phyloP scores from a whole-genome alignment of 2,888 invertebrate genomes.

The Nomada ferruginata region DNA sequence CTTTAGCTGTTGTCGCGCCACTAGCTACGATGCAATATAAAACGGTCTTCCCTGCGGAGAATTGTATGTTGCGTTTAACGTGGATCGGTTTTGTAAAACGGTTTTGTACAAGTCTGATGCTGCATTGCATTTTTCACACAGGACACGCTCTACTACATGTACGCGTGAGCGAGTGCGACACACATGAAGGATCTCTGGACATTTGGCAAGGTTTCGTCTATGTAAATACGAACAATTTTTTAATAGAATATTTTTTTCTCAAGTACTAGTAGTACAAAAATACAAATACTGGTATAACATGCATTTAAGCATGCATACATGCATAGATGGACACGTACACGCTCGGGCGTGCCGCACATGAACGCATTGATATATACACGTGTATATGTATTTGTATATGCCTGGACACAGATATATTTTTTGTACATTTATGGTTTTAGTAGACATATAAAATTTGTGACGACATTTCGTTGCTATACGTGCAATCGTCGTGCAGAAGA shows the following conservation, averaged over 20 bases:
- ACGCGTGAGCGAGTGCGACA: background rate
- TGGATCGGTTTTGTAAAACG: background rate
- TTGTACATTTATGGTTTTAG: conserved; percentile 28
- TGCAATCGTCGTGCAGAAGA: background rate
- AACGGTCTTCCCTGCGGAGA: background rate
- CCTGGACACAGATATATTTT: background rate
- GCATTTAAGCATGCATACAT: conserved; percentile 25
- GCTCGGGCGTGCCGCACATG: no score
- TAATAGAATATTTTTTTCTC: conserved; percentile 64
- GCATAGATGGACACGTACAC: no score
- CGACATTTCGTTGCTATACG: conserved; percentile 15
- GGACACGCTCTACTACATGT: no score
- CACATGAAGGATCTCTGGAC: background rate
- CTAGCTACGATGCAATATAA: conserved; percentile 86
- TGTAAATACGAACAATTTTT: conserved; percentile 11
- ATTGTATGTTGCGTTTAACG: background rate
- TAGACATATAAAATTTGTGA: conserved; percentile 16
- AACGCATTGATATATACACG: no score
- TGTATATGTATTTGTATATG: no score
- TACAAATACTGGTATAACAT: conserved; percentile 63
- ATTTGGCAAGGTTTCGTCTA: background rate
- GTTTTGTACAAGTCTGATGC: background rate
- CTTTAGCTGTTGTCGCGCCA: conserved; percentile 86
- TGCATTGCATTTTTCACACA: conserved; percentile 3
- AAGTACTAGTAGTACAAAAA: conserved; percentile 65